phyloP scores from a whole-genome alignment of 2,113 vertebrate genomes.

The Pogonocichla stellata region DNA sequence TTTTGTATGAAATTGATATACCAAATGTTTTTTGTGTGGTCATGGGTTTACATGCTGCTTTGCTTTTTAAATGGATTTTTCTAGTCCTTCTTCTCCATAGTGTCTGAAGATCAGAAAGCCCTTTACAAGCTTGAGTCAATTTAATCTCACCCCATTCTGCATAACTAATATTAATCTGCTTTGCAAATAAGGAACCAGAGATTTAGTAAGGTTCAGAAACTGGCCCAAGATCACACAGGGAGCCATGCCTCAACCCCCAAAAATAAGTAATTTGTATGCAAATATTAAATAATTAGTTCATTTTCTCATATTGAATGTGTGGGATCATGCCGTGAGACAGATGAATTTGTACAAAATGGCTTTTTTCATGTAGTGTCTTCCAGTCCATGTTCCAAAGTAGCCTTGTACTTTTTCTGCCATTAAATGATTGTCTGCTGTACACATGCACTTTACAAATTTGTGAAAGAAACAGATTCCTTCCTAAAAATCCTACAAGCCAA shows the following conservation, averaged over 20 bases:
- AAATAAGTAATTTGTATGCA: constrained; percentile 40
- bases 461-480: not conserved
- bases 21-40: not conserved
- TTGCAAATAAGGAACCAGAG: constrained; percentile 11
- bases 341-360: not conserved
- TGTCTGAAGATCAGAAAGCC: not conserved
- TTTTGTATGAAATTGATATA: not conserved
- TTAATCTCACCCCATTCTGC: not conserved
- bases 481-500: not conserved
- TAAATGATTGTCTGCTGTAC: not conserved
- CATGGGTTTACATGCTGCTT: not conserved
- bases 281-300: constrained; percentile 7
- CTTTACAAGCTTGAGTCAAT: constrained; percentile 1
- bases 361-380: not conserved
- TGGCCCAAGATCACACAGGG: constrained; percentile 23
- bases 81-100: not conserved
- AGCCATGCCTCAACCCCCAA: not conserved
- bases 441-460: not conserved
- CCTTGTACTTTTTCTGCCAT: not conserved
- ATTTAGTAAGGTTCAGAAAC: not conserved
- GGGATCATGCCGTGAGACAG: not conserved
- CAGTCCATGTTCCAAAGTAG: not conserved
- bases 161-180: constrained; percentile 2
- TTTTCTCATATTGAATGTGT: not conserved
- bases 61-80: not conserved